Evolutionary conservation across 2,113 vertebrate species (phyloP), one percentile per base, ranked within the genome.

Genomic region (Hippocampus barbouri): DNA sequence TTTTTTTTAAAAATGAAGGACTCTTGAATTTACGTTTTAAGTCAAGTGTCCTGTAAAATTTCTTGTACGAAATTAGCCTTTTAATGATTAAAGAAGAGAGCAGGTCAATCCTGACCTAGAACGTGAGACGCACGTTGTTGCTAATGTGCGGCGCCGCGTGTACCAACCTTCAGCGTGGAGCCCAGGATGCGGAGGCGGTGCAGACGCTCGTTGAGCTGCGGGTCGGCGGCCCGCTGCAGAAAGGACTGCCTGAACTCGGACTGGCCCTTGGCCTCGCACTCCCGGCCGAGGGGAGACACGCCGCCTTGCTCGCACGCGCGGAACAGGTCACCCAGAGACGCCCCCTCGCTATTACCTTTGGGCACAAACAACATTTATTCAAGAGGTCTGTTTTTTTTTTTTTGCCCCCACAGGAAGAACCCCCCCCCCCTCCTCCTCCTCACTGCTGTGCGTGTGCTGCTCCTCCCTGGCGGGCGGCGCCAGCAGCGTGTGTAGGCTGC

Each of bases 91-190:
- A 51, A 18, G 47, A 51, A 18, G 16, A 16, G 15, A 49, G 47
- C 15, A 3, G 16, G 47, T 5, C 47, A 20, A 49, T 18, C 4
- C 47, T 7, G 1, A 16, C 14, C 47, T 18, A 5, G 5, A 20
- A 51, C 18, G 16, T 49, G 47, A 49, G 10, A 12, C 3, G 10
- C 41, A 43, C 41, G 10, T 51, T 51, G 4, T 51, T 18, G 47
- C 6, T 16, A 18, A 18, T 41, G 23, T 53, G 40, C 20, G 41
- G 41, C 67, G 3, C 45, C 77, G 47, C n/a, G 14, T 38, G 18
- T 16, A 75, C 92, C 89, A 89, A 98, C 97, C 96, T 98, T 99
- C 91, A 99, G 94, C 80, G 96, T 98, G 93, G 97, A 98, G 90
- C 95, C 95, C 82, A 99, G 94, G 87, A 98, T 96, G 89, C 97